phyloP scores from a whole-genome alignment of 2,888 invertebrate species.

The Gerris lacustris region DNA sequence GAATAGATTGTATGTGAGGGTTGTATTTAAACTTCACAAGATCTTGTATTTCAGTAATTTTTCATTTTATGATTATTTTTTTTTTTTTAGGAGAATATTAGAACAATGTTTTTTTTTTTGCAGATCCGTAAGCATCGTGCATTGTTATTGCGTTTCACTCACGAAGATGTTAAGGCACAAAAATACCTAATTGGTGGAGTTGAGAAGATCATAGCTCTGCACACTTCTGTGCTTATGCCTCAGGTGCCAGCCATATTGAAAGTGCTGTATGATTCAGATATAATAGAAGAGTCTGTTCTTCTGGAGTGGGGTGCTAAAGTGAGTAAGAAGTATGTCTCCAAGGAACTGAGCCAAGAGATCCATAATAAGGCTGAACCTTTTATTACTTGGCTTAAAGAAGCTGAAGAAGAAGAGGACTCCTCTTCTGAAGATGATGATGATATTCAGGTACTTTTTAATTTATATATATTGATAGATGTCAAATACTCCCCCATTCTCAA shows the following conservation, averaged over 20 bases:
- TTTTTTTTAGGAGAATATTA: no score
- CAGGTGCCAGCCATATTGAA: slow-evolving; percentile 83
- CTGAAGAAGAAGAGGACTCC: slow-evolving; percentile 85
- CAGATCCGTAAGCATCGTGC: slow-evolving; percentile 65
- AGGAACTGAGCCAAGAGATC: slow-evolving; percentile 83
- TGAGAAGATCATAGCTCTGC: slow-evolving; percentile 78
- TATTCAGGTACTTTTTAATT: slow-evolving; percentile 43
- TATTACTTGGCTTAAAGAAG: slow-evolving; percentile 92
- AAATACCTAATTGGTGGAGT: slow-evolving; percentile 88
- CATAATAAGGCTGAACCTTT: slow-evolving; percentile 85
- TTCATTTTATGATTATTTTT: no score
- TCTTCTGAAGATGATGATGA: slow-evolving; percentile 57
- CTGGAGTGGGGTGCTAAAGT: slow-evolving; percentile 94
- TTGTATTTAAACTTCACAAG: slow-evolving; percentile 11
- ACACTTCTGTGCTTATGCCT: slow-evolving; percentile 64
- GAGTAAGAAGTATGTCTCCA: slow-evolving; percentile 84
- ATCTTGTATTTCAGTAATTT: slow-evolving; percentile 13
- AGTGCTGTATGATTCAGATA: slow-evolving; percentile 86
- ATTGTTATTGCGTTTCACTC: slow-evolving; percentile 67
- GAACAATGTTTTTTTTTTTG: slow-evolving; percentile 11
- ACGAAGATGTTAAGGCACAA: slow-evolving; percentile 70
- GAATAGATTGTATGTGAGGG: background rate
- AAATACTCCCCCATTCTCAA: no score
- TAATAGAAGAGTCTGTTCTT: slow-evolving; percentile 85
- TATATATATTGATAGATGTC: background rate